Evolutionary conservation across 2,888 invertebrate species (phyloP), one percentile per base, ranked within the genome.

Genomic region (Cataglyphis livida): DNA sequence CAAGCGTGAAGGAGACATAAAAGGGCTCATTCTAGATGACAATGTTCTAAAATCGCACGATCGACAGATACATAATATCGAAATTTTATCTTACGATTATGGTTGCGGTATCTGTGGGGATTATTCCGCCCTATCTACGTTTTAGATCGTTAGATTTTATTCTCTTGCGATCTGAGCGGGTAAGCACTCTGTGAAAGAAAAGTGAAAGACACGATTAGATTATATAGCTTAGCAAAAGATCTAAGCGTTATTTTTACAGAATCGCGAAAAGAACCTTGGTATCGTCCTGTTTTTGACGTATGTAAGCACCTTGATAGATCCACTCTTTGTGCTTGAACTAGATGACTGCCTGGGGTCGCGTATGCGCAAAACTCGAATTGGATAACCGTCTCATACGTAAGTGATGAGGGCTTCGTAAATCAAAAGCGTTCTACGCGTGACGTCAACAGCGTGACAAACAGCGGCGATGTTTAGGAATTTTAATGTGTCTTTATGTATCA

Each of bases 351-450:
- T 59, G 73, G 73, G 44, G 73, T 21, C 57, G 78, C 78, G 73
- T 79, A 71, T 79, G 73, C 73, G 78, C 78, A 71, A 79, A 70
- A 73, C 35, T 9, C 59, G 59, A 79, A 79, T 79, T 71, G 73
- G 73, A 44, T 79, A 71, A 79, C 71, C 78, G 35, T 9, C 44
- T 71, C 57, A 44, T 71, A 73, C 71, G 44, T 78, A 78, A 57
- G 44, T 78, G 32, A 44, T 25, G 73, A 79, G 44, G 10, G 44
- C 35, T 79, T 73, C 73, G 57, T 71, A 79, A 71, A 79, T 71
- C 41, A 78, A 70, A 71, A 79, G 44, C 81, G 51, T 66, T 66
- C 15, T 25, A 61, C 44, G 59, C 61, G 38, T 68, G 81, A 79
- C 82, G 82, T 78, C 76, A 68, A 61, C 25, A 25, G 25, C 1